Percentiles rank a stretch among this genome's conserved stretches.
These are phyloP conservation scores for Nomada fabriciana DNA, from an alignment of 2,888 invertebrate genomes.

Conservation along the genomic window DNA sequence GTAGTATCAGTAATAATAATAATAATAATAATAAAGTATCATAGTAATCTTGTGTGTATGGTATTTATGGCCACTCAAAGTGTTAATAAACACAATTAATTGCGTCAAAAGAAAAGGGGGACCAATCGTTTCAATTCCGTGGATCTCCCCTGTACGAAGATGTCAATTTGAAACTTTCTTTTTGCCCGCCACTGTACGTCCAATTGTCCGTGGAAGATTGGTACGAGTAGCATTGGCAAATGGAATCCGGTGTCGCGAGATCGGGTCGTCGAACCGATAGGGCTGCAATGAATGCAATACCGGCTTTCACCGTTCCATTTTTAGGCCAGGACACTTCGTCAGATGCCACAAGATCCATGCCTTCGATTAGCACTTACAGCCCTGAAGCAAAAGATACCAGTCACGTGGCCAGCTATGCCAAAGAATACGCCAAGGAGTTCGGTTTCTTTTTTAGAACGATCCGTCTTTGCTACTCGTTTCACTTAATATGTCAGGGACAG, in stretches of 20 bases:
- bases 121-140: too few relatives aligned
- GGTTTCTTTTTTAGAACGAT: conserved; percentile 20
- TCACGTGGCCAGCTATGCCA: conserved; percentile 28
- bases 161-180: too few relatives aligned
- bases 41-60: not conserved
- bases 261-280: conserved; percentile 73
- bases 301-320: conserved; percentile 70
- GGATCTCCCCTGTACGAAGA: too few relatives aligned
- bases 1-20: too few relatives aligned
- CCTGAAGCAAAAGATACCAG: conserved; percentile 31
- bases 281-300: conserved; percentile 52
- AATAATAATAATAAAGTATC: too few relatives aligned
- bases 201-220: not conserved
- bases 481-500: conserved; percentile 28
- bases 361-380: conserved; percentile 52
- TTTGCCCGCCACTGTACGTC: too few relatives aligned
- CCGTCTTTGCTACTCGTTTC: conserved; percentile 21
- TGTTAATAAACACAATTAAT: too few relatives aligned
- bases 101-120: too few relatives aligned
- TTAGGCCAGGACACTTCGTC: conserved; percentile 62
- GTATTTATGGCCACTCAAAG: not conserved
- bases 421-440: conserved; percentile 26
- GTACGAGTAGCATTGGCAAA: conserved; percentile 21
- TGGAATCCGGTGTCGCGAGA: conserved; percentile 43
- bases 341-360: conserved; percentile 60